Evolutionary conservation across 2,113 vertebrate genomes (phyloP), one percentile per base, ranked within the genome.

Genomic region (Monopterus albus): DNA sequence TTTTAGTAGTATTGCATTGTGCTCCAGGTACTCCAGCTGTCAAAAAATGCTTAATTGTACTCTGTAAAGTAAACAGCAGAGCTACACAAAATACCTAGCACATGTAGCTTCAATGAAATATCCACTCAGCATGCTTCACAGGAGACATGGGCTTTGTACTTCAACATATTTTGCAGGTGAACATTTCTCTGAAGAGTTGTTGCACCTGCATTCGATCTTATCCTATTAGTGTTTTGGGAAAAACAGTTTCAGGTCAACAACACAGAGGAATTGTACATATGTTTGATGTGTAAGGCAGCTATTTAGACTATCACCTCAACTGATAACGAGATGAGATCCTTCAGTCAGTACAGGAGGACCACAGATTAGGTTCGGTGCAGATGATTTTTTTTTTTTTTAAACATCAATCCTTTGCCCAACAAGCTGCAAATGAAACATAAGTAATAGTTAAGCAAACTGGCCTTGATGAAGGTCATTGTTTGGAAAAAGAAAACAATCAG

Each of bases 141-240:
- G 26, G 52, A 11, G 33, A 61, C n/a, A n/a, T n/a, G n/a, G n/a
- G 6, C 23, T 36, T 42, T 35, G 42, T 47, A 35, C 25, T 26
- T 15, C 46, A 11, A 51, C 40, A 10, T 51, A 15, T 45, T 61
- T 56, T 40, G 1, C 65, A 42, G 49, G 36, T 64, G 56, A 64
- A 45, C 57, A n/a, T 58, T 64, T 18, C 31, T 33, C 29, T 35
- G 60, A 50, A 55, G 49, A 39, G 36, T 55, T 11, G 39, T 36
- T 26, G 26, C n/a, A n/a, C n/a, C n/a, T n/a, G 21, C 7, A 4
- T 38, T 31, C 62, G 42, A 60, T 56, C 2, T 31, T 3, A 11
- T 12, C 31, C 43, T 18, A 38, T 43, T 42, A 14, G 5, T 14
- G 21, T 56, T 64, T 23, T 36, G 23, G 25, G 25, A 43, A 55